Evolutionary conservation across 2,113 vertebrate genomes (phyloP).

Genomic region (Neogobius melanostomus): DNA sequence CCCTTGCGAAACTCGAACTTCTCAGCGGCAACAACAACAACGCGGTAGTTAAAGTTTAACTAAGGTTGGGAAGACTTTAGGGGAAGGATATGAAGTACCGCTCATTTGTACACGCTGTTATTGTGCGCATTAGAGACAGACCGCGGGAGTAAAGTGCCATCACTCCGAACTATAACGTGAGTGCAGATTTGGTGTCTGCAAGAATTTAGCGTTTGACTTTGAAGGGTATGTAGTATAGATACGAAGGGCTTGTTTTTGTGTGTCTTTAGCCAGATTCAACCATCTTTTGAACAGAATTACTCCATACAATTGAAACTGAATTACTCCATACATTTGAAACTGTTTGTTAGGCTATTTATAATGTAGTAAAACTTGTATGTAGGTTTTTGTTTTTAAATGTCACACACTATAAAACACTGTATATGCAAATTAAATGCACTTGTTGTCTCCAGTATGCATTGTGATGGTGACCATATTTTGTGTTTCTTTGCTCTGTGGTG

Average conservation of each 20-base stretch:
- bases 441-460: too few relatives aligned
- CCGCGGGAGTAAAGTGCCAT: neutral
- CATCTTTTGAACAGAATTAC: neutral
- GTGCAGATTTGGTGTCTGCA: slow-evolving; percentile 9
- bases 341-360: too few relatives aligned
- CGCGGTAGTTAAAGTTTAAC: slow-evolving; percentile 29
- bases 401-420: too few relatives aligned
- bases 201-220: neutral
- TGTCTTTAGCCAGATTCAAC: neutral
- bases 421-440: too few relatives aligned
- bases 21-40: slow-evolving; percentile 9
- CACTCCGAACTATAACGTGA: neutral
- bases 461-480: neutral
- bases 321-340: too few relatives aligned
- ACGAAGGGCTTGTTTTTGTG: neutral
- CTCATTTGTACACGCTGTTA: neutral
- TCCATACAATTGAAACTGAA: too few relatives aligned
- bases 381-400: neutral
- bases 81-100: neutral
- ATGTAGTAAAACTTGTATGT: too few relatives aligned
- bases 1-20: slow-evolving; percentile 71
- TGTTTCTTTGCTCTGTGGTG: slow-evolving; percentile 11
- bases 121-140: neutral
- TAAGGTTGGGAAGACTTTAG: slow-evolving; percentile 1
- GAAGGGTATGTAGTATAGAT: neutral